Evolutionary conservation across 2,888 invertebrate genomes (phyloP).

Genomic region (Lottia scabra): DNA sequence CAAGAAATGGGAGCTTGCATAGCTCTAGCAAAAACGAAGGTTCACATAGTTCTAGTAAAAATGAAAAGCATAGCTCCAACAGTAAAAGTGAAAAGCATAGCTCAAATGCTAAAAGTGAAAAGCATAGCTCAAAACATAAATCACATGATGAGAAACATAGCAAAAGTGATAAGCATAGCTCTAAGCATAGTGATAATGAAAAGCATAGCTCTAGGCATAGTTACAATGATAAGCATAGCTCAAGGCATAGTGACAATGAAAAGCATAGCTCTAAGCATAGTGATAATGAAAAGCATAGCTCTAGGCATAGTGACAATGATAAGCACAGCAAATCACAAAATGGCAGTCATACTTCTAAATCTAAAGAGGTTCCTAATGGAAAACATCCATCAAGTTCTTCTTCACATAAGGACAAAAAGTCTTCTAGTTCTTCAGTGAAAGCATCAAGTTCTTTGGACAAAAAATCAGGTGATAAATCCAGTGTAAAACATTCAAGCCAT

Average conservation of each 20-base stretch:
- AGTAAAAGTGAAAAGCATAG: background rate
- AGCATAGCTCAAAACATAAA: conserved; percentile 5
- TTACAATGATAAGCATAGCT: background rate
- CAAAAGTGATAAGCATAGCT: background rate
- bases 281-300: background rate
- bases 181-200: background rate
- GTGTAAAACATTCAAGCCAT: background rate
- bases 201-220: conserved; percentile 1
- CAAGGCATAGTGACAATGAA: background rate
- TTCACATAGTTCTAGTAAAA: background rate
- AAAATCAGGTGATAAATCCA: background rate
- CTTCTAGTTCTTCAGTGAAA: too few relatives aligned
- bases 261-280: conserved; percentile 6
- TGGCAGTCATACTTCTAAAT: background rate
- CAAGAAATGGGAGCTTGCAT: background rate
- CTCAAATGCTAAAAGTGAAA: background rate
- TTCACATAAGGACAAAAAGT: too few relatives aligned
- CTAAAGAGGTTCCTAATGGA: too few relatives aligned
- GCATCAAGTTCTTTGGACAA: background rate
- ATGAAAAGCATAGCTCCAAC: conserved; percentile 2
- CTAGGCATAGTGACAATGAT: conserved; percentile 3
- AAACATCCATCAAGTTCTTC: too few relatives aligned
- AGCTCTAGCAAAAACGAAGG: background rate
- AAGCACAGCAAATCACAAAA: conserved; percentile 2
- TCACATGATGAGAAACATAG: background rate